phyloP scores from a whole-genome alignment of 2,888 invertebrate genomes.

The Sepiola atlantica region DNA sequence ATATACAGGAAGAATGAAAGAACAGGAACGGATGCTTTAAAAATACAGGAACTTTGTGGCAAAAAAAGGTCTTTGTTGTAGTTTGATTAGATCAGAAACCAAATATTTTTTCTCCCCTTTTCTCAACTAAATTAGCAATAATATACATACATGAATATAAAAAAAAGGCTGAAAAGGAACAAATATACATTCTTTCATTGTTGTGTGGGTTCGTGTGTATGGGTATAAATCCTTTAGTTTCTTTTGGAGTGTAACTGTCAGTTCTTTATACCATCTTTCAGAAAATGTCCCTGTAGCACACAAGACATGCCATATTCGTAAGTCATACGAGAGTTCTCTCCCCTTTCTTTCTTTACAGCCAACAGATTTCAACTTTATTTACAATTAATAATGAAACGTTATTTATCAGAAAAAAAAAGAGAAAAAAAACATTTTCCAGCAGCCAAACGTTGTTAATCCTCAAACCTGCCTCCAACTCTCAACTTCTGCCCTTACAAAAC shows the following conservation, averaged over 20 bases:
- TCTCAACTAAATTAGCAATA: background rate
- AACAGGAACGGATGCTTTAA: background rate
- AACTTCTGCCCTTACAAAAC: background rate
- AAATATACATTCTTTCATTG: background rate
- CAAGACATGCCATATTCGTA: background rate
- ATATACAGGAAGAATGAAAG: background rate
- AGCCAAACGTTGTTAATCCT: background rate
- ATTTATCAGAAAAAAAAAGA: conserved; percentile 12
- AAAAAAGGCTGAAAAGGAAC: conserved; percentile 13
- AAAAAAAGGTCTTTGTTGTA: conserved; percentile 16
- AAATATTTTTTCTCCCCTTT: background rate
- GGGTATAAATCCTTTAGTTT: background rate
- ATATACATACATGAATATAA: conserved; percentile 12
- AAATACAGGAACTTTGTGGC: background rate
- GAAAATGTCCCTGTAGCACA: conserved; percentile 21
- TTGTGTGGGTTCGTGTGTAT: background rate
- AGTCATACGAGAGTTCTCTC: background rate
- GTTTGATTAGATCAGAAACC: background rate
- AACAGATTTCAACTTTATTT: background rate
- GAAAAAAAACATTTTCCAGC: background rate
- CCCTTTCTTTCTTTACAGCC: background rate
- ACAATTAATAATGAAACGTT: conserved; percentile 18
- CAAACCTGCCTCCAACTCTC: conserved; percentile 22
- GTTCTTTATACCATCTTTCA: background rate
- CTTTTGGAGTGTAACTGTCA: background rate